Conservation (phyloP, 2,797 vertebrate genomes). For the Gymnothorax javanicus region DNA sequence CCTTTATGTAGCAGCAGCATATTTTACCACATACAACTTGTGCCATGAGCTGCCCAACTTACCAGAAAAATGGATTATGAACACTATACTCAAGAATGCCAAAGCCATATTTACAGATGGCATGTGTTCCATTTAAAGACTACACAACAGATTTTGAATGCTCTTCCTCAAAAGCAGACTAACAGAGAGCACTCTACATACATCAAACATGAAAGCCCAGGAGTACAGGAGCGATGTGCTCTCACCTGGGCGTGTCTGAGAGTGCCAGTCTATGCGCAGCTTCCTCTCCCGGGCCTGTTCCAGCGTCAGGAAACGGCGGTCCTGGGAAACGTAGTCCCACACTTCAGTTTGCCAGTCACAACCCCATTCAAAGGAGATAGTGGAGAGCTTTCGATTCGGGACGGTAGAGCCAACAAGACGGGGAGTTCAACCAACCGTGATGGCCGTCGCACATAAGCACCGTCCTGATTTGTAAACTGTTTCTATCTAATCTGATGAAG, state of each 20-base stretch:
- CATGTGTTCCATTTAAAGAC: background rate
- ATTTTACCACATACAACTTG: background rate
- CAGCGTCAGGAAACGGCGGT: constrained; percentile 84
- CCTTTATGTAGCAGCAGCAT: background rate
- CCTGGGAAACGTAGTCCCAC: constrained; percentile 66
- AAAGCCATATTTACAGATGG: background rate
- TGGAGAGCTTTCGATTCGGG: too few species aligned
- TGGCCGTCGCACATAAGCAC: too few species aligned
- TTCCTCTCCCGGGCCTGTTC: constrained; percentile 80
- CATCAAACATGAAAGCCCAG: background rate
- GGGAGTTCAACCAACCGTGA: too few species aligned
- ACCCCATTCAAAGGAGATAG: background rate
- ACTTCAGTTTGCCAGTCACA: background rate
- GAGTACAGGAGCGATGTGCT: background rate
- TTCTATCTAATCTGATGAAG: too few species aligned
- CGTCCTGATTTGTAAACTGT: too few species aligned
- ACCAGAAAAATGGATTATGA: background rate
- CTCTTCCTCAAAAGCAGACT: background rate
- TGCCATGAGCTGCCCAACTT: background rate
- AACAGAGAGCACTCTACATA: background rate
- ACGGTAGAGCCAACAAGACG: too few species aligned
- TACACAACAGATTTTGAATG: background rate
- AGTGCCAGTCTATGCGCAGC: constrained; percentile 81
- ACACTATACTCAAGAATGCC: background rate
- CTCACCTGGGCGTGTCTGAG: constrained; percentile 76